A percentile compares a stretch with the other conserved stretches of the same genome.
Evolutionary conservation across 2,888 invertebrate genomes (phyloP).

Genomic region (Gisinianus flammeolus): DNA sequence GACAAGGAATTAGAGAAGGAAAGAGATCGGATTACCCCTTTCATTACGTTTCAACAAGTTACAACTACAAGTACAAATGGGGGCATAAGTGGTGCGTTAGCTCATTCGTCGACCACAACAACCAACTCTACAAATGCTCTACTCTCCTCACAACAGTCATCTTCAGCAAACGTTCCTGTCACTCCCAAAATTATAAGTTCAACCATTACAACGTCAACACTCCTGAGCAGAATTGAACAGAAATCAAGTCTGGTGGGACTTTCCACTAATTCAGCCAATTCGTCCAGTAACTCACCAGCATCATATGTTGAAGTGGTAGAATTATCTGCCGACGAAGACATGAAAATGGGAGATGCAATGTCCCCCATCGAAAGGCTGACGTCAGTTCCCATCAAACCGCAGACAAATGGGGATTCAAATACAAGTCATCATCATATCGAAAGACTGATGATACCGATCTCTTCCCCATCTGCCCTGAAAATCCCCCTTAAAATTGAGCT

Average conservation of each 20-base stretch:
- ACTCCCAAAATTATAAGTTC: slow-evolving; percentile 38
- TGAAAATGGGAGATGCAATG: slow-evolving; percentile 1
- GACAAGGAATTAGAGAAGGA: slow-evolving; percentile 59
- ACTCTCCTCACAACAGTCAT: slow-evolving; percentile 24
- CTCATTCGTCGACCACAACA: slow-evolving; percentile 44
- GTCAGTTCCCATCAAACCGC: slow-evolving; percentile 15
- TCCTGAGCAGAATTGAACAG: slow-evolving; percentile 16
- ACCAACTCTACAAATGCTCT: slow-evolving; percentile 13
- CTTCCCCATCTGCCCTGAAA: slow-evolving; percentile 42
- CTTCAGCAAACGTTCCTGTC: slow-evolving; percentile 24
- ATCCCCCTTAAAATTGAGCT: not conserved
- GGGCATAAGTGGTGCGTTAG: slow-evolving; percentile 29
- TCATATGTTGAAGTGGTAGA: slow-evolving; percentile 38
- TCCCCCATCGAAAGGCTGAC: slow-evolving; percentile 29
- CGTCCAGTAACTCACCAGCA: slow-evolving; percentile 21
- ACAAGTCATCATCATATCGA: slow-evolving; percentile 18
- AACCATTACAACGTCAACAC: slow-evolving; percentile 33
- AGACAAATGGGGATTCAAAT: slow-evolving; percentile 41
- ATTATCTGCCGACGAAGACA: slow-evolving; percentile 19
- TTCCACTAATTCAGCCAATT: not conserved
- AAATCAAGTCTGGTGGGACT: slow-evolving; percentile 20
- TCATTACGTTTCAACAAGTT: slow-evolving; percentile 59
- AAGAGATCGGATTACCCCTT: slow-evolving; percentile 58
- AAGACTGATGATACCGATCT: slow-evolving; percentile 40
- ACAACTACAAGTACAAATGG: slow-evolving; percentile 58